phyloP scores from a whole-genome alignment of 1,140 invertebrate genomes.

The Adoxophyes honmai region DNA sequence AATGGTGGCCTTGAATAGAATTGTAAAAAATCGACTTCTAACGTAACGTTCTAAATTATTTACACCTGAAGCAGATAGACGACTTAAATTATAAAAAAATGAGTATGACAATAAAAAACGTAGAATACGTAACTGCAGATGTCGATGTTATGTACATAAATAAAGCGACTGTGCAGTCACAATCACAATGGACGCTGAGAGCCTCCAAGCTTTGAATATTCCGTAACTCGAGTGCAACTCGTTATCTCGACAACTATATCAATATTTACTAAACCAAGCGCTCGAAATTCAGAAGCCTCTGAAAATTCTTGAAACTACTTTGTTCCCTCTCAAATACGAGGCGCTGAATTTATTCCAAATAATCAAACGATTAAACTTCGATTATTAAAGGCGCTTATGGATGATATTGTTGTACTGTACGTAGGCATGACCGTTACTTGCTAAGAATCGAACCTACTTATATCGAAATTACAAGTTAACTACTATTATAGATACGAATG shows the following conservation, averaged over 20 bases:
- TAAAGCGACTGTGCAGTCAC: neutral
- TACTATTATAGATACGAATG: too few relatives aligned
- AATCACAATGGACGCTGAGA: neutral
- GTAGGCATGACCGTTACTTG: too few relatives aligned
- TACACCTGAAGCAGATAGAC: neutral
- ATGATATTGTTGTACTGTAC: too few relatives aligned
- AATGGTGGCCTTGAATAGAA: too few relatives aligned
- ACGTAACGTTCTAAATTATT: neutral
- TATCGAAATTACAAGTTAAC: too few relatives aligned
- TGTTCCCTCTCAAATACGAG: neutral
- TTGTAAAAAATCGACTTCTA: neutral
- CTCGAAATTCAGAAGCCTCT: slow-evolving; percentile 19
- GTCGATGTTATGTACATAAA: neutral
- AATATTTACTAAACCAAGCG: slow-evolving; percentile 31
- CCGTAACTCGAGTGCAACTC: slow-evolving; percentile 37
- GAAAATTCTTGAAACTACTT: neutral
- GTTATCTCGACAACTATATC: slow-evolving; percentile 33
- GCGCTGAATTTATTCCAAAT: too few relatives aligned
- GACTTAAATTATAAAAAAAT: slow-evolving; percentile 1
- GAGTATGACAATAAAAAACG: neutral
- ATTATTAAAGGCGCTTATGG: too few relatives aligned
- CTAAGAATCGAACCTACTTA: too few relatives aligned
- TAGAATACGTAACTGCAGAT: neutral
- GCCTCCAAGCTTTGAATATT: slow-evolving; percentile 23
- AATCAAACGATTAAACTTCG: too few relatives aligned